Conservation (phyloP, 1,140 invertebrate genomes). For the Ceratosolen solmsi region DNA sequence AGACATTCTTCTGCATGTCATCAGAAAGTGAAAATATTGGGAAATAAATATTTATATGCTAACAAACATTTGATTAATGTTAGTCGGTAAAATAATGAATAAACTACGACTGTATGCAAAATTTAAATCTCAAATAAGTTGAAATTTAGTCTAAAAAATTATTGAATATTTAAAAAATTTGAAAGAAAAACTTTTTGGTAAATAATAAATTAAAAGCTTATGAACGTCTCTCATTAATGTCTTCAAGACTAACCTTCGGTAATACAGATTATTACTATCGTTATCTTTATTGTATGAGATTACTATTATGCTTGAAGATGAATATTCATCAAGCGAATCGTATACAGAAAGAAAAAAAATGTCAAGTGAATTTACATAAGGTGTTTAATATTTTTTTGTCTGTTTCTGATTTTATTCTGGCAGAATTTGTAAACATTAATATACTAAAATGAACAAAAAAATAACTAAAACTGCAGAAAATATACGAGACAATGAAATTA, state of each 20-base stretch:
- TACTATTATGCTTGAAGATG: not conserved
- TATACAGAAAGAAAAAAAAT: not conserved
- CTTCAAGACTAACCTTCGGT: not conserved
- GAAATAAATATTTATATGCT: too few relatives aligned
- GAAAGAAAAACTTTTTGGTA: not conserved
- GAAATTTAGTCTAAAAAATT: too few relatives aligned
- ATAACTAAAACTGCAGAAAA: not conserved
- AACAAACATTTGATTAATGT: too few relatives aligned
- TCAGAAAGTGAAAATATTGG: too few relatives aligned
- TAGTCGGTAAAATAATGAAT: too few relatives aligned
- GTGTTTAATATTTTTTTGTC: too few relatives aligned
- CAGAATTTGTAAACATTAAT: too few relatives aligned
- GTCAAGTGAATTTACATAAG: not conserved
- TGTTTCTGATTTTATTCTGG: too few relatives aligned
- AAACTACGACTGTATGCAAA: too few relatives aligned
- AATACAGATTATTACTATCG: not conserved
- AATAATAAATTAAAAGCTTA: not conserved
- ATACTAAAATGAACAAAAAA: not conserved
- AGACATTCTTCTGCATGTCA: too few relatives aligned
- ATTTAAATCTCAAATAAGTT: too few relatives aligned
- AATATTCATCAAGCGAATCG: not conserved
- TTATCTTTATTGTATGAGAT: constrained; percentile 3
- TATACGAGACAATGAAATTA: not conserved
- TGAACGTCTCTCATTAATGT: not conserved
- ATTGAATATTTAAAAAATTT: too few relatives aligned